These are phyloP conservation scores for Panthera tigris DNA, from an alignment of 2,113 vertebrate genomes.

Conservation along the genomic window DNA sequence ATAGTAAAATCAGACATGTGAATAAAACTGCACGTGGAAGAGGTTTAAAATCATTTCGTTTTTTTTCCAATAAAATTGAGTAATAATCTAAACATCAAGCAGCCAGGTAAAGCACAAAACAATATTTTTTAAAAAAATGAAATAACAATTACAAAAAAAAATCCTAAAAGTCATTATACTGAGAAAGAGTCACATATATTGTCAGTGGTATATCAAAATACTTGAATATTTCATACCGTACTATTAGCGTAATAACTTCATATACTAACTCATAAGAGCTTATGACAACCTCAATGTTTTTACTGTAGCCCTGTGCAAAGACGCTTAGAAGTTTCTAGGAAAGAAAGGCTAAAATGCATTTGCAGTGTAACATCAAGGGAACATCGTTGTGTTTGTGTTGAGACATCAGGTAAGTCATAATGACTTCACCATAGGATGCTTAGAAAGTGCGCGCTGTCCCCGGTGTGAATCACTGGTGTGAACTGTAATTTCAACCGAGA, in stretches of 20 bases:
- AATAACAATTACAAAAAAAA: not conserved
- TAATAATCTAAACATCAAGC: not conserved
- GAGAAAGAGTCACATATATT: not conserved
- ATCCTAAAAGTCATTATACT: not conserved
- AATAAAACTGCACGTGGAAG: not conserved
- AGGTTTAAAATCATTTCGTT: not conserved
- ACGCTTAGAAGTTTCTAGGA: not conserved
- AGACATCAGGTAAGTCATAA: rapidly evolving
- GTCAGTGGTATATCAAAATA: not conserved
- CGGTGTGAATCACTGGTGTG: no score
- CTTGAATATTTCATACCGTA: not conserved
- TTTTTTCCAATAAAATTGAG: not conserved
- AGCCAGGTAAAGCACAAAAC: not conserved
- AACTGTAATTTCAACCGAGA: not conserved
- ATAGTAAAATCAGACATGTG: not conserved
- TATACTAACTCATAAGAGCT: not conserved
- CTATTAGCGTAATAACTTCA: not conserved
- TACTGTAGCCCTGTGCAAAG: not conserved
- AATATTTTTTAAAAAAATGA: not conserved
- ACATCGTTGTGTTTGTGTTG: not conserved
- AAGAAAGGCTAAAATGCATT: not conserved
- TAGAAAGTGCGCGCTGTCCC: not conserved
- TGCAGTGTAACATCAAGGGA: not conserved
- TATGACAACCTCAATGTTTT: not conserved
- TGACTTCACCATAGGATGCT: not conserved